Conservation (phyloP, 2,797 vertebrate genomes). For the Pseudocheirus occidentalis region DNA sequence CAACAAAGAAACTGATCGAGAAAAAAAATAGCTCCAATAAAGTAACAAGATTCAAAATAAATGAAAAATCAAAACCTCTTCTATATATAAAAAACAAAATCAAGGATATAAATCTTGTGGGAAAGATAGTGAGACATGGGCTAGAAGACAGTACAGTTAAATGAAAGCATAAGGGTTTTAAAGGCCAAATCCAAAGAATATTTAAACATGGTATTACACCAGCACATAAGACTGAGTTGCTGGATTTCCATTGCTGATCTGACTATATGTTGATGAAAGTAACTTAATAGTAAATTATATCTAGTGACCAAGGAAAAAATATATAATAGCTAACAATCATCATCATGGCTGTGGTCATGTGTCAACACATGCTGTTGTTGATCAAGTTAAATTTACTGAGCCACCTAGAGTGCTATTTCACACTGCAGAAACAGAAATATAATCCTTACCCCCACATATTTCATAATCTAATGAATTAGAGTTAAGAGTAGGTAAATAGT, state of each 20-base stretch:
- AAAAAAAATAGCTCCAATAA: not conserved
- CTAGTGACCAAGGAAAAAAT: not conserved
- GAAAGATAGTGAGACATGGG: not conserved
- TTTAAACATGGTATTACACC: not conserved
- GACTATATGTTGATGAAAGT: not conserved
- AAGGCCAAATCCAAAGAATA: not conserved
- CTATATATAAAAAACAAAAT: not conserved
- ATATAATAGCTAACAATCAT: not conserved
- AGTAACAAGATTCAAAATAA: not conserved
- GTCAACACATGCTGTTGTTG: too few relatives aligned
- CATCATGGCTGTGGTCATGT: not conserved
- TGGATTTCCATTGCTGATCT: not conserved
- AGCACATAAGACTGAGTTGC: not conserved
- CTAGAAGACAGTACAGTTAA: not conserved
- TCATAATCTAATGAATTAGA: too few relatives aligned
- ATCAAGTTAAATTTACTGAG: too few relatives aligned
- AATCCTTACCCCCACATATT: too few relatives aligned
- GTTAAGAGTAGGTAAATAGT: too few relatives aligned
- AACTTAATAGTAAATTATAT: not conserved
- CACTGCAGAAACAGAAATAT: too few relatives aligned
- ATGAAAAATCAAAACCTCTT: not conserved
- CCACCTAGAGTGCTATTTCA: too few relatives aligned
- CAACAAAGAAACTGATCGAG: not conserved
- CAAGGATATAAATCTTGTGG: not conserved
- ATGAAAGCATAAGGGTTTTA: not conserved